Base-by-base conservation (phyloP, 1,140 invertebrate genomes). In the Prorops nasuta region DNA sequence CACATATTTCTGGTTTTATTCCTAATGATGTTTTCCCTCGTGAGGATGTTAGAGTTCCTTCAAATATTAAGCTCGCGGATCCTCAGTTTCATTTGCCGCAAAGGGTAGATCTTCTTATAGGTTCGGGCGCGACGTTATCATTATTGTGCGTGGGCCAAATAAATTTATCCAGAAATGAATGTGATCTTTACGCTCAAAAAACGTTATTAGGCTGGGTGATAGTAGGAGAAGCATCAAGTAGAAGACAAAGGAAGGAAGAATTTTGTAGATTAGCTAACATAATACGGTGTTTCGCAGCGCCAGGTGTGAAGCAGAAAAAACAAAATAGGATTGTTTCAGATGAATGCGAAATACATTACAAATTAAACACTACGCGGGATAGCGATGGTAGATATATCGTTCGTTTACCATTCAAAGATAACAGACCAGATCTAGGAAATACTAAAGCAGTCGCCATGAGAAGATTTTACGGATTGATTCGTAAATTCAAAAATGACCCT, bases 141-240 rank as follows among this genome's bases (percentile, higher is more conserved):
- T 9, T 16, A 17, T 16, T 28, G 16, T 28, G 2, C 1, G 16
- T 20, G 2, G 24, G 40, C 2, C 40, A 43, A 31, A 31, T 43
- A 16, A 18, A 24, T 10, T 9, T 43, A 9, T 16, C 7, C 7
- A 2, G 22, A 2, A 4, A 28, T n/a, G 2, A 2, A 8, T 14
- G 4, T 6, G 6, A 28, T 3, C 18, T 31, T 9, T 24, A 43
- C 22, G 15, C 42, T 12, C 51, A 47, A 48, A 53, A 53, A 38
- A 53, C 51, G 12, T 36, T 32, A 41, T 34, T 53, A 18, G 51
- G 51, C 14, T 54, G 52, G 47, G 21, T 40, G 1, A 34, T 45
- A 14, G 52, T n/a, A n/a, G n/a, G n/a, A n/a, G n/a, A n/a, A n/a
- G n/a, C n/a, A n/a, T n/a, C n/a, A n/a, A n/a, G n/a, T n/a, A n/a